A percentile compares a stretch with the other conserved stretches of the same genome.
phyloP scores from a whole-genome alignment of 53 echinoderm and acorn worm species.

The Echinarachnius parma region DNA sequence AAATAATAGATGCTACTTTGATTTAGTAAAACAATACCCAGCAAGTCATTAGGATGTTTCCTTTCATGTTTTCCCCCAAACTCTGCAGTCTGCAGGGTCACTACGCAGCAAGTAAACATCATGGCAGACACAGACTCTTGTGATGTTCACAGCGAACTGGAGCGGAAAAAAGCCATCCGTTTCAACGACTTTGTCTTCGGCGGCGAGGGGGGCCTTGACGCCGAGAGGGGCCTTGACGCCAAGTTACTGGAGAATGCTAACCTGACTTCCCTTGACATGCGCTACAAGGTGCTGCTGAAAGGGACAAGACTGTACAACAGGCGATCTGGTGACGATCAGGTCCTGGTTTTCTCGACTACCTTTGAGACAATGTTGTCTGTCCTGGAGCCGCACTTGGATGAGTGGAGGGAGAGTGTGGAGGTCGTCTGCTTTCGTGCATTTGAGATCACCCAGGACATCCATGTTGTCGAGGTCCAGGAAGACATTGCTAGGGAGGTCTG shows the following conservation, averaged over 20 bases:
- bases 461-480: background rate
- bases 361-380: background rate
- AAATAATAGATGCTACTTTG: too few species aligned
- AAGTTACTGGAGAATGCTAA: background rate
- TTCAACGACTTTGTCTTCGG: background rate
- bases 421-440: background rate
- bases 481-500: slow-evolving; percentile 6
- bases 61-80: too few species aligned
- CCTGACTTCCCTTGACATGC: background rate
- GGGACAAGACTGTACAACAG: slow-evolving; percentile 5
- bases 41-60: too few species aligned
- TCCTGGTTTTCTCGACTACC: background rate
- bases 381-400: background rate
- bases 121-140: background rate
- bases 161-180: background rate
- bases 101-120: background rate
- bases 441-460: background rate
- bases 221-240: background rate
- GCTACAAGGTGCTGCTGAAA: background rate
- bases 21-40: background rate
- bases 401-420: background rate
- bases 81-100: too few species aligned
- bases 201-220: background rate
- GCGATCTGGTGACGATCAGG: background rate
- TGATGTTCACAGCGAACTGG: background rate